Evolutionary conservation across 2,888 invertebrate genomes (phyloP), one percentile per base, ranked within the genome.

Genomic region (Acleris emargana): DNA sequence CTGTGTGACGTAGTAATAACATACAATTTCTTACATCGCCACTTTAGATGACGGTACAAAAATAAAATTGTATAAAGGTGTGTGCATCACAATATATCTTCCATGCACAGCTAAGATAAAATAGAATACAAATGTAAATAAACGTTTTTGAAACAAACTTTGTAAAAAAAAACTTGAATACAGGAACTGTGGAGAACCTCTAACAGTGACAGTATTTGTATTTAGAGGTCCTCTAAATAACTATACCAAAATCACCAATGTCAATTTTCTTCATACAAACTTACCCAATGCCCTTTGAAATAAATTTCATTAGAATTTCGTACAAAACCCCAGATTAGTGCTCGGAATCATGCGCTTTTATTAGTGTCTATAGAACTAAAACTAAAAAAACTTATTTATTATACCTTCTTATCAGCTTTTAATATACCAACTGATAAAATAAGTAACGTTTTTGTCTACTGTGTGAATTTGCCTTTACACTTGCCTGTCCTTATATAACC

Each of bases 391-490:
- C 45, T 0, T 17, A 45, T n/a, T 16, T n/a, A 16, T 17, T 17
- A 6, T 13, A n/a, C n/a, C 13, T 20, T 2, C 2, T 1, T 43
- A n/a, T 43, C 17, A 17, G 2, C 17, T 17, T 13, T 4, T n/a
- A n/a, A n/a, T n/a, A 38, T 9, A 43, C 9, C 9, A 9, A 28
- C 7, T 28, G 28, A 28, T 28, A 28, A 43, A 43, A 43, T n/a
- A 43, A 28, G 9, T 38, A 13, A 1, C 38, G 5, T 38, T 4
- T 13, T 38, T 13, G 38, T 4, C 45, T 5, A 17, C 45, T 0
- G 17, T 45, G 45, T 45, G 45, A 45, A 45, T n/a, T 6, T 45
- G 7, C 45, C 45, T 45, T 45, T 45, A 45, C 45, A n/a, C 45
- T 17, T 45, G 45, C 17, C 2, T 16, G 45, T 7, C 17, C 45